phyloP scores from a whole-genome alignment of 2,113 vertebrate species.

The Cathartes aura region DNA sequence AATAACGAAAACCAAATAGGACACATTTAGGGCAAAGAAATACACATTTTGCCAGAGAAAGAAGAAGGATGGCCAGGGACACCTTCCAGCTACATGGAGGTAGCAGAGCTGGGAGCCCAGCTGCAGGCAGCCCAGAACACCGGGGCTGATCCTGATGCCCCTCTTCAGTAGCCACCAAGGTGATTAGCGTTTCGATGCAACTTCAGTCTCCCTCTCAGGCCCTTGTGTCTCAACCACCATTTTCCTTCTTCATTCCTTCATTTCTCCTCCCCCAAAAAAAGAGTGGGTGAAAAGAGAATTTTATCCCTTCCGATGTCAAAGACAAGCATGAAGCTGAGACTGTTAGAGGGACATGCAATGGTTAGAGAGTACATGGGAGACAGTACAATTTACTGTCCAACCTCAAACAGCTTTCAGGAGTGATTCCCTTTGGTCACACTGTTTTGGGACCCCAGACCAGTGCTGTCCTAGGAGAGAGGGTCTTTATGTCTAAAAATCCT shows the following conservation, averaged over 20 bases:
- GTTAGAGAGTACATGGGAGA: neutral
- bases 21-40: neutral
- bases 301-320: neutral
- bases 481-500: neutral
- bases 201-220: neutral
- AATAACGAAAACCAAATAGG: neutral
- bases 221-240: neutral
- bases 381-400: neutral
- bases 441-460: neutral
- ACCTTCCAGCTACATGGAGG: fast-evolving
- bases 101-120: neutral
- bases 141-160: neutral
- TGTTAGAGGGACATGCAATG: neutral
- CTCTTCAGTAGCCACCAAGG: neutral
- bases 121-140: neutral
- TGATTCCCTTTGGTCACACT: neutral
- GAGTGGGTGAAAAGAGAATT: neutral
- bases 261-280: neutral
- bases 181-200: fast-evolving
- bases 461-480: fast-evolving
- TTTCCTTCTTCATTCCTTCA: neutral
- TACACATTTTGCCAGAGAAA: neutral
- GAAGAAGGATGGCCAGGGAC: neutral
- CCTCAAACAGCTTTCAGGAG: neutral
- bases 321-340: neutral